Conservation (phyloP, 2,888 invertebrate species). For the Hydrotaea diabolus region DNA sequence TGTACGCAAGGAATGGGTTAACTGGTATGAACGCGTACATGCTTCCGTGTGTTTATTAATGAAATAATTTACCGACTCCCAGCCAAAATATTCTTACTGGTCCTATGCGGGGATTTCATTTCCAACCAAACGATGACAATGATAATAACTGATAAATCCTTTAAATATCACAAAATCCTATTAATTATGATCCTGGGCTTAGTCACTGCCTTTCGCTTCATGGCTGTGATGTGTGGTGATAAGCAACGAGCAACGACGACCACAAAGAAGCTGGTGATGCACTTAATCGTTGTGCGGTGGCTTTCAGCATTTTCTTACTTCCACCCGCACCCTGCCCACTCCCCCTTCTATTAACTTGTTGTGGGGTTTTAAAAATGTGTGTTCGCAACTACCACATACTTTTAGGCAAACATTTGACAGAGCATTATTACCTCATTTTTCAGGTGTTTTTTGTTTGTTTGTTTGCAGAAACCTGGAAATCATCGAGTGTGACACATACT, state of each 20-base stretch:
- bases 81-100: background rate
- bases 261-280: background rate
- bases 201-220: background rate
- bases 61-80: background rate
- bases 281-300: background rate
- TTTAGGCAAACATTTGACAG: background rate
- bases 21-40: background rate
- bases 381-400: too few relatives aligned
- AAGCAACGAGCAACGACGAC: too few relatives aligned
- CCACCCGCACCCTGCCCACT: background rate
- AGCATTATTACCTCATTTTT: background rate
- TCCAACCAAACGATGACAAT: constrained; percentile 15
- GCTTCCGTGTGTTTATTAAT: constrained; percentile 2
- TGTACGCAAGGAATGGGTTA: background rate
- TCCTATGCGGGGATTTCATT: background rate
- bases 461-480: background rate
- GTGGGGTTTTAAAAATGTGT: too few relatives aligned
- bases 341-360: background rate
- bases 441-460: too few relatives aligned
- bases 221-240: background rate
- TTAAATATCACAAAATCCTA: constrained; percentile 5
- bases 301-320: too few relatives aligned
- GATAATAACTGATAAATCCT: constrained; percentile 26
- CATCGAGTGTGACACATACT: background rate
- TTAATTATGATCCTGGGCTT: constrained; percentile 15